Evolutionary conservation across 2,888 invertebrate genomes (phyloP), one percentile per base, ranked within the genome.

Genomic region (Sphaerophoria taeniata): DNA sequence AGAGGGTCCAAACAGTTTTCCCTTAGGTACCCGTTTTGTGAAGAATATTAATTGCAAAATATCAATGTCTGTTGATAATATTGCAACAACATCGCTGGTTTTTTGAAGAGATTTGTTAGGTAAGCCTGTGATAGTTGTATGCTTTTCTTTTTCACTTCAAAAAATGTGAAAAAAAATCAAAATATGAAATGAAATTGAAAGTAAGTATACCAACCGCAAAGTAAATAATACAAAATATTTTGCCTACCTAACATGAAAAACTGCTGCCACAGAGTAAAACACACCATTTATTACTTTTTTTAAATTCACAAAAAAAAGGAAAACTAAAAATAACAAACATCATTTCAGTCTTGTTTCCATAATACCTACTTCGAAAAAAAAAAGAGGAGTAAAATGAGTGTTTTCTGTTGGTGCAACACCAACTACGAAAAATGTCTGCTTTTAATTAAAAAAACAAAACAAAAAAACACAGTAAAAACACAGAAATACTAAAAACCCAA

Each of bases 391-490:
- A 67, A 51, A 67, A 67, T 34, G 71, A 58, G 24, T 56, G 31
- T 53, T 76, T 39, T 53, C 24, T 55, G 51, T 31, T 71, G 45
- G 51, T 77, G 77, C 77, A 78, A 69, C 63, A 63, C 43, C 67
- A 67, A 75, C 53, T 72, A 43, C 24, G 43, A 63, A 14, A 39
- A 74, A 53, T 74, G 67, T 74, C 74, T 74, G 71, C 5, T 79
- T 84, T 84, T 84, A 84, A 84, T 84, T 84, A 84, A 84, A 84
- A 84, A 56, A 34, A 16, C 36, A 74, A 83, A 70, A 78, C 39
- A 43, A 53, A 58, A 51, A 74, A 70, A 74, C 58, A 51, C 34
- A 65, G 49, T 65, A 51, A 43, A 33, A 49, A 56, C 49, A 63
- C 72, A 34, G 43, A 24, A 31, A 11, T 24, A 24, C 24, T 24